Evolutionary conservation across 2,797 vertebrate species (phyloP).

Genomic region (Simalia tracyae): DNA sequence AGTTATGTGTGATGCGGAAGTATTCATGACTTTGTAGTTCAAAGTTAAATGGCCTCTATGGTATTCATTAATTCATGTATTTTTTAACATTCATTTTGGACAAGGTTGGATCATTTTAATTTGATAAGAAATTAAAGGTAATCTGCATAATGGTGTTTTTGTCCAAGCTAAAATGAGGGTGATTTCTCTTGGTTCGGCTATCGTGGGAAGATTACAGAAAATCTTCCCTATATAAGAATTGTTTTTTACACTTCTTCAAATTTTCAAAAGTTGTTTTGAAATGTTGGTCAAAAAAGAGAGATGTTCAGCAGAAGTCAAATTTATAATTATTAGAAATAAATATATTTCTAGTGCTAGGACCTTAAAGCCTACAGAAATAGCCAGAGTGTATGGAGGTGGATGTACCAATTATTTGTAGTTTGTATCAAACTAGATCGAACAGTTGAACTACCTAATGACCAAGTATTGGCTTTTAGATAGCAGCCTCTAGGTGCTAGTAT

Average conservation of each 20-base stretch:
- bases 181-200: not conserved
- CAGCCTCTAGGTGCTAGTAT: not conserved
- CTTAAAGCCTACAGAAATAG: not conserved
- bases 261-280: not conserved
- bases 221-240: not conserved
- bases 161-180: slow-evolving; percentile 10
- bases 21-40: slow-evolving; percentile 30
- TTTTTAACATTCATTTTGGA: not conserved
- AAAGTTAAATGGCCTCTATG: slow-evolving; percentile 42
- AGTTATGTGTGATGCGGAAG: slow-evolving; percentile 48
- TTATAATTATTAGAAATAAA: not conserved
- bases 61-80: slow-evolving; percentile 12
- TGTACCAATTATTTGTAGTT: not conserved
- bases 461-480: not conserved
- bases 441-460: not conserved
- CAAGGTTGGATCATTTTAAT: slow-evolving; percentile 25
- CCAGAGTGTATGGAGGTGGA: not conserved
- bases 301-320: not conserved
- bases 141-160: slow-evolving; percentile 46
- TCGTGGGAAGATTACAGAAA: not conserved
- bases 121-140: slow-evolving; percentile 36
- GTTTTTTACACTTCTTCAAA: not conserved
- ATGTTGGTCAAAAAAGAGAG: slow-evolving; percentile 18
- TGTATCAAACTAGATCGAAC: not conserved
- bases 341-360: not conserved